A percentile compares a stretch with the other conserved stretches of the same genome.
phyloP scores from a whole-genome alignment of 2,797 vertebrate species.

The Pterois miles region DNA sequence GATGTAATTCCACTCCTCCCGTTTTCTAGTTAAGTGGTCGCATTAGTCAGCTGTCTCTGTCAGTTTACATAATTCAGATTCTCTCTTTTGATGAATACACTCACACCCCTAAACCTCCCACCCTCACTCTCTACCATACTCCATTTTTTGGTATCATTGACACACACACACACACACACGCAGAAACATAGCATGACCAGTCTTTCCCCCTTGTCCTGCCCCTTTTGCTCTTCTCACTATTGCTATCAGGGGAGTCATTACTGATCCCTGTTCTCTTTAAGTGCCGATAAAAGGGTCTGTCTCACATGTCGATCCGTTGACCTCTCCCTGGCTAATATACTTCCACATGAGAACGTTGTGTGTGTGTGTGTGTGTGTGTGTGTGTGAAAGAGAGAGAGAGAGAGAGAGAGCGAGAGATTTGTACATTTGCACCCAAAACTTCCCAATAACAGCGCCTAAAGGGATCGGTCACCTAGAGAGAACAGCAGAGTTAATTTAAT shows the following conservation, averaged over 20 bases:
- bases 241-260: conserved; percentile 73
- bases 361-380: conserved; percentile 3
- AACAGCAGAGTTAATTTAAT: conserved; percentile 45
- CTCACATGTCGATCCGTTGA: conserved; percentile 57
- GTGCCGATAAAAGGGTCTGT: conserved; percentile 69
- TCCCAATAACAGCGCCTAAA: conserved; percentile 46
- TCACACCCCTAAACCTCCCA: background rate
- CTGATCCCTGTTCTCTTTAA: conserved; percentile 63
- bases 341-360: conserved; percentile 41
- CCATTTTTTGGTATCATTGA: background rate
- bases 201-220: conserved; percentile 27
- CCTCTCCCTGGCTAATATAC: conserved; percentile 59
- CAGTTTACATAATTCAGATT: conserved; percentile 24
- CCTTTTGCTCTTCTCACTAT: conserved; percentile 48
- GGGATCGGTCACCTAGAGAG: conserved; percentile 38
- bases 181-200: conserved; percentile 31
- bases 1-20: conserved; percentile 29
- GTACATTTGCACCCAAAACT: conserved; percentile 7
- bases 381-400: too few relatives aligned
- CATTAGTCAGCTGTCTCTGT: conserved; percentile 39
- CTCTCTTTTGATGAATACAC: conserved; percentile 13
- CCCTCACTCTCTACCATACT: background rate
- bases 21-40: conserved; percentile 31
- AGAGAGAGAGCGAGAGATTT: too few relatives aligned
- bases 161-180: background rate